Percentiles rank a stretch among this genome's conserved stretches.
Evolutionary conservation across 2,113 vertebrate genomes (phyloP).

Genomic region (Benthochromis sp.): DNA sequence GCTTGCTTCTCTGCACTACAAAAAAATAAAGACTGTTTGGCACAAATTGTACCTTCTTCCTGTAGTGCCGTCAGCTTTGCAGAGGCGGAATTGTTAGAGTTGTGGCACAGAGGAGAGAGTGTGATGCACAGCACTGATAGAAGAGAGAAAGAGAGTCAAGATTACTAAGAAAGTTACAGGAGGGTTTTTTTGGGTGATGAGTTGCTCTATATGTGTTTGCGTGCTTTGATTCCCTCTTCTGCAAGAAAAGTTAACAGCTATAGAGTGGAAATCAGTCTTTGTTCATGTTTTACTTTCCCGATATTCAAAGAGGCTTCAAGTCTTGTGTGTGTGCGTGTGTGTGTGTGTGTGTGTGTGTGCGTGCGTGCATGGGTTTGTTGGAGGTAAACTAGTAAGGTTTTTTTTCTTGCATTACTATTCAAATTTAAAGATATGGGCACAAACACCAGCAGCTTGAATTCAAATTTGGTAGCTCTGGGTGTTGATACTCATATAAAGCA

Average conservation of each 20-base stretch:
- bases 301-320: background rate
- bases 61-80: background rate
- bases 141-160: background rate
- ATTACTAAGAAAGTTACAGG: background rate
- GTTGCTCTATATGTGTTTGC: background rate
- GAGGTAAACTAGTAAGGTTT: background rate
- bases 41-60: background rate
- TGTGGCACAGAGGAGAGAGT: background rate
- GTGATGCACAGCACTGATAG: background rate
- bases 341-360: rapidly evolving
- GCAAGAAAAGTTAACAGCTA: background rate
- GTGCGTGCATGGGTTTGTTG: rapidly evolving
- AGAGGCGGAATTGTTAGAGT: background rate
- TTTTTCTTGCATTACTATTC: background rate
- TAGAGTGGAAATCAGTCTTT: background rate
- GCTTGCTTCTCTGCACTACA: background rate
- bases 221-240: background rate
- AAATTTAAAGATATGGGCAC: slow-evolving; percentile 16
- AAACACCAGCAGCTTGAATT: slow-evolving; percentile 3
- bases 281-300: background rate
- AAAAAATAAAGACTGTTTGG: background rate
- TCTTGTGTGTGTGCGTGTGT: background rate
- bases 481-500: background rate
- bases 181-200: background rate
- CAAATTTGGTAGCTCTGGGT: slow-evolving; percentile 1